Evolutionary conservation across 2,888 invertebrate genomes (phyloP), one percentile per base, ranked within the genome.

Genomic region (Ditylenchus weischeri): DNA sequence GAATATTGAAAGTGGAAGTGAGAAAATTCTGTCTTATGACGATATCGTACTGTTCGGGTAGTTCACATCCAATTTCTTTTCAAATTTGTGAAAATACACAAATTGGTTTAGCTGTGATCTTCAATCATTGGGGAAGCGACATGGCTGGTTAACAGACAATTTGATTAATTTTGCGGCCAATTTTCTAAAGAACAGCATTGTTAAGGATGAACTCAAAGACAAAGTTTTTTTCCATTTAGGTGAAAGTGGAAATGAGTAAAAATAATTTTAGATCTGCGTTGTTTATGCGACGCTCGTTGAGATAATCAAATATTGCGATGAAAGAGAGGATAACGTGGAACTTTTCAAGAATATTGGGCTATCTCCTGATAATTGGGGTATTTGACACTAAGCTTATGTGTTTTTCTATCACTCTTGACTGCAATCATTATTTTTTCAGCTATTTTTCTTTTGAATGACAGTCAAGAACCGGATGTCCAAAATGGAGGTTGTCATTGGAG

Each of bases 71-170:
- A 15, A 10, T 43, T 43, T 43, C 15, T 13, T 43, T 43, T 43
- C 15, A 8, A 3, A 43, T 10, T 2, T 43, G 29, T 29, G 29
- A 29, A 5, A 29, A 4, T 29, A 15, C 43, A 8, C 43, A 13
- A 43, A 13, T 15, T 43, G 15, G 15, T 43, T 43, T 43, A 43
- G 43, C 13, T 51, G 63, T 63, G 66, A 66, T 51, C 35, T 63
- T 29, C n/a, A 29, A 13, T 43, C 47, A 19, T 7, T 66, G 23
- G 19, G 7, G 11, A 23, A 35, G 23, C 29, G 51, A 23, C 59
- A 60, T 18, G 57, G 64, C 11, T 69, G 69, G 69, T 62, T 69
- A 7, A 69, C 69, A 15, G 69, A 69, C 50, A 69, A 69, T 36
- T 47, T 69, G 18, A 38, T 69, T n/a, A 63, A 63, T 59, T 69